These are phyloP conservation scores for Abramis brama DNA, from an alignment of 2,113 vertebrate genomes.

Conservation along the genomic window DNA sequence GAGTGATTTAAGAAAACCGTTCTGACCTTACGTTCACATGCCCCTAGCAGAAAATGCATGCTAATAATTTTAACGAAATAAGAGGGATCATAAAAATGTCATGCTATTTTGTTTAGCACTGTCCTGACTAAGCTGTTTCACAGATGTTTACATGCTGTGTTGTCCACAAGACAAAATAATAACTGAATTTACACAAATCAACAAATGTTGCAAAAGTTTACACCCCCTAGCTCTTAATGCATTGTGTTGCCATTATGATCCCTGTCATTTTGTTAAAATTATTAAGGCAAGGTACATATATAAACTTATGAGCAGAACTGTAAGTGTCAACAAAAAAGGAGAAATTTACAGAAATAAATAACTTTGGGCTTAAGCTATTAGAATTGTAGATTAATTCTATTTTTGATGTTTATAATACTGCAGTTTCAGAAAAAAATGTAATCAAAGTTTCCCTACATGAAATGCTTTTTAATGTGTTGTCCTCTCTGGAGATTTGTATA, in stretches of 20 bases:
- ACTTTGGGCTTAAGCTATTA: not conserved
- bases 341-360: not conserved
- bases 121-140: not conserved
- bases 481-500: too few relatives aligned
- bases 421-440: not conserved
- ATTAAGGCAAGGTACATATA: not conserved
- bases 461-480: too few relatives aligned
- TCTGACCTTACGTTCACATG: not conserved
- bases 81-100: not conserved
- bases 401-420: not conserved
- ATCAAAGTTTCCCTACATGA: too few relatives aligned
- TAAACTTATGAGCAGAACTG: not conserved
- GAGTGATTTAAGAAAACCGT: constrained; percentile 45
- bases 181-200: not conserved
- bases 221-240: not conserved
- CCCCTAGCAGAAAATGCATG: not conserved
- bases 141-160: not conserved
- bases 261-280: not conserved
- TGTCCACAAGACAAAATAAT: not conserved
- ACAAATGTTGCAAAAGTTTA: not conserved
- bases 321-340: not conserved
- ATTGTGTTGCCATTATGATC: not conserved
- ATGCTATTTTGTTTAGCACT: not conserved
- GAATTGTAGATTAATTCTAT: not conserved
- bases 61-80: not conserved